phyloP scores from a whole-genome alignment of 2,888 invertebrate genomes.

The Thymelicus sylvestris region DNA sequence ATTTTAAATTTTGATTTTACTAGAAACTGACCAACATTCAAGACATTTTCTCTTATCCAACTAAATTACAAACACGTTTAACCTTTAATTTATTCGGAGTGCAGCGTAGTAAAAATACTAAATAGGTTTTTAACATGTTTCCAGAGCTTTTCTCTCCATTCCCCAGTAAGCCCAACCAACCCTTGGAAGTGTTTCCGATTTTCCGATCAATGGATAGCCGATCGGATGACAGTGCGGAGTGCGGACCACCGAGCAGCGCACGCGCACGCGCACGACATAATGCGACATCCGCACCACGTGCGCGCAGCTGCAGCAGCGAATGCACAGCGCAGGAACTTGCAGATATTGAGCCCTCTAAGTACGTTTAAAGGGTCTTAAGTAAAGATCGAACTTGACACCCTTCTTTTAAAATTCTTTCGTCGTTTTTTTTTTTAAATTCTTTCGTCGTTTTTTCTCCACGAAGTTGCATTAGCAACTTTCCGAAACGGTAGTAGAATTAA shows the following conservation, averaged over 20 bases:
- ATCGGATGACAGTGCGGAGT: slow-evolving; percentile 21
- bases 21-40: too few relatives aligned
- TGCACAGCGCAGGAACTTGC: slow-evolving; percentile 34
- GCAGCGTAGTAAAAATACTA: too few relatives aligned
- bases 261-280: slow-evolving; percentile 17
- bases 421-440: neutral
- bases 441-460: too few relatives aligned
- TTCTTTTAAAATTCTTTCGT: neutral
- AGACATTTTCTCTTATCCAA: too few relatives aligned
- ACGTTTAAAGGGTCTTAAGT: neutral
- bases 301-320: slow-evolving; percentile 59
- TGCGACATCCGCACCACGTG: slow-evolving; percentile 51
- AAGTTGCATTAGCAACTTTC: too few relatives aligned
- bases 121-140: too few relatives aligned
- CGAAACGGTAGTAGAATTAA: too few relatives aligned
- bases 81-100: too few relatives aligned
- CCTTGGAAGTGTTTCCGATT: slow-evolving; percentile 8
- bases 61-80: too few relatives aligned
- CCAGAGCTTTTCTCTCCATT: too few relatives aligned
- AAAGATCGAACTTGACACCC: neutral
- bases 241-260: slow-evolving; percentile 39
- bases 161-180: neutral
- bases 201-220: slow-evolving; percentile 5
- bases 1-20: too few relatives aligned
- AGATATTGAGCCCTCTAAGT: neutral